A percentile compares a stretch with the other conserved stretches of the same genome.
phyloP scores from a whole-genome alignment of 2,797 vertebrate species.

The Microchirus variegatus region DNA sequence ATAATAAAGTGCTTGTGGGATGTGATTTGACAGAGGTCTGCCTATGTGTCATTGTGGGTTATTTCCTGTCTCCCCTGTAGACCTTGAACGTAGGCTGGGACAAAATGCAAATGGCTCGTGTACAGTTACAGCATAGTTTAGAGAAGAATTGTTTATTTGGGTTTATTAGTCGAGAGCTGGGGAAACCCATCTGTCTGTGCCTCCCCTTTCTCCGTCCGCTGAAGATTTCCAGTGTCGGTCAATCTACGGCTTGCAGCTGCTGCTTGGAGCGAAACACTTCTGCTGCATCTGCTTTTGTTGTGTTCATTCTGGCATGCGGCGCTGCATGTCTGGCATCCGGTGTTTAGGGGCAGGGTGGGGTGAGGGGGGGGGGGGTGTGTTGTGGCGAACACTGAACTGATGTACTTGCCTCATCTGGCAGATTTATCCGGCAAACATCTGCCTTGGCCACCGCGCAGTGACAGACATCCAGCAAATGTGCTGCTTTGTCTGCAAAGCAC shows the following conservation, averaged over 20 bases:
- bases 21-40: too few relatives aligned
- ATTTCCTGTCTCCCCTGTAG: too few relatives aligned
- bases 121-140: too few relatives aligned
- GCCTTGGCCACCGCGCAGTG: slow-evolving; percentile 23
- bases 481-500: slow-evolving; percentile 40
- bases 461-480: slow-evolving; percentile 47
- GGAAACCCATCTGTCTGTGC: too few relatives aligned
- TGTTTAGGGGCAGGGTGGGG: slow-evolving; percentile 23
- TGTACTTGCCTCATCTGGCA: slow-evolving; percentile 49
- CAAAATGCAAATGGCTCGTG: too few relatives aligned
- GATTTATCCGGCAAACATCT: slow-evolving; percentile 62
- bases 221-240: slow-evolving; percentile 25
- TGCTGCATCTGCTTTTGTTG: slow-evolving; percentile 45
- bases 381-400: slow-evolving; percentile 48
- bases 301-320: slow-evolving; percentile 47
- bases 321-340: slow-evolving; percentile 55
- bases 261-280: slow-evolving; percentile 28
- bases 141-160: too few relatives aligned
- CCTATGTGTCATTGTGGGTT: too few relatives aligned
- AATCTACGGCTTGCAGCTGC: slow-evolving; percentile 13
- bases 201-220: neutral
- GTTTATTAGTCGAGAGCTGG: too few relatives aligned
- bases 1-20: too few relatives aligned
- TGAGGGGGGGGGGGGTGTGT: too few relatives aligned
- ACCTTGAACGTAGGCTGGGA: too few relatives aligned